Conservation (phyloP, 2,797 vertebrate genomes). For the Masticophis lateralis region DNA sequence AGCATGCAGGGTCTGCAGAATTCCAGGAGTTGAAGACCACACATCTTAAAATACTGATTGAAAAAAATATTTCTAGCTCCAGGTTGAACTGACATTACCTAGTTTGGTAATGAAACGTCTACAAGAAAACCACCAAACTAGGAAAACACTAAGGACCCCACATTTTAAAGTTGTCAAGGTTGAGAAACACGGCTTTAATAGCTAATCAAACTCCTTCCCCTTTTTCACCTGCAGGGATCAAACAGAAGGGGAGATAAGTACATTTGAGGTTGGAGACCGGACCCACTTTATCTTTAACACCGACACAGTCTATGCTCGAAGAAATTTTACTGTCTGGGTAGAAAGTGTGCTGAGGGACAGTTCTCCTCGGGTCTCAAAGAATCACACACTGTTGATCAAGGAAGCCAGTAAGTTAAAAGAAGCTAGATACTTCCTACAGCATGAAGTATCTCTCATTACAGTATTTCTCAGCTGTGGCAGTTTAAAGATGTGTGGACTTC, state of each 20-base stretch:
- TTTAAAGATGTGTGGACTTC: background rate
- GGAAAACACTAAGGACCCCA: background rate
- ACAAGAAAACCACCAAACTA: background rate
- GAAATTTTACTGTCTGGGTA: slow-evolving; percentile 59
- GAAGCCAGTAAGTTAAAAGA: slow-evolving; percentile 49
- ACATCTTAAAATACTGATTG: background rate
- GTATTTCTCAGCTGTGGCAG: background rate
- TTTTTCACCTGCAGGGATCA: background rate
- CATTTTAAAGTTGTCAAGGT: background rate
- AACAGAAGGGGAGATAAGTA: accelerated
- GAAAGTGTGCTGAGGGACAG: slow-evolving; percentile 34
- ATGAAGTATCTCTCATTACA: background rate
- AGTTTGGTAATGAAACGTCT: background rate
- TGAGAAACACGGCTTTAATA: background rate
- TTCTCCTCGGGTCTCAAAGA: background rate
- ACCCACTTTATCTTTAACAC: accelerated
- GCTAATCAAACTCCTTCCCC: background rate
- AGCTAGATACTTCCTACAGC: background rate
- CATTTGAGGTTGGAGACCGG: accelerated
- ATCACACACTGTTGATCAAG: slow-evolving; percentile 35
- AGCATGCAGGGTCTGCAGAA: background rate
- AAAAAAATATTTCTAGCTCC: background rate
- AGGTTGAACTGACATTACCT: background rate
- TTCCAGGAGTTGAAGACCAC: background rate
- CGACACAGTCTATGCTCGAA: background rate